phyloP scores from a whole-genome alignment of 2,113 vertebrate genomes.

The Maylandia zebra region DNA sequence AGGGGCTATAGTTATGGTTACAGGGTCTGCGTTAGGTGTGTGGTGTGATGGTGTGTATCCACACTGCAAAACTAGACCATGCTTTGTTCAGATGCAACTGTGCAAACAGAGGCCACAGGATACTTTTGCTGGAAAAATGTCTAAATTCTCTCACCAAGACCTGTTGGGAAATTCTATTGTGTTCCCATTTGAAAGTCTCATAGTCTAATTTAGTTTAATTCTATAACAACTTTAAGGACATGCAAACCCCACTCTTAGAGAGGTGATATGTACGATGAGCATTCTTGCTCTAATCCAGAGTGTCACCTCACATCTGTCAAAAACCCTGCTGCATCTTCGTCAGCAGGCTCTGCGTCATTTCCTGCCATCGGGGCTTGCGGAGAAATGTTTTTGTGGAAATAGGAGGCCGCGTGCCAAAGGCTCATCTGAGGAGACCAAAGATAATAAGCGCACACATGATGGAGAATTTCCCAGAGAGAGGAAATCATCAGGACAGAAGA shows the following conservation, averaged over 20 bases:
- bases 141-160: background rate
- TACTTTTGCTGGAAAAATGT: background rate
- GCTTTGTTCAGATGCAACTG: background rate
- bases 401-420: slow-evolving; percentile 36
- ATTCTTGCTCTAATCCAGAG: background rate
- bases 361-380: background rate
- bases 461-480: slow-evolving; percentile 28
- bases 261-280: background rate
- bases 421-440: slow-evolving; percentile 44
- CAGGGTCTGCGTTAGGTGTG: background rate
- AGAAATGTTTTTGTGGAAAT: slow-evolving; percentile 60
- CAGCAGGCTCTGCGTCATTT: slow-evolving; percentile 52
- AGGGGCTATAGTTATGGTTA: background rate
- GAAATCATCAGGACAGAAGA: slow-evolving; percentile 45
- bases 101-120: background rate
- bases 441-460: slow-evolving; percentile 28
- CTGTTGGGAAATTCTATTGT: background rate
- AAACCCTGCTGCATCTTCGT: slow-evolving; percentile 1
- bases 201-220: background rate
- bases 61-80: background rate
- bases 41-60: background rate
- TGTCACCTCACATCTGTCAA: background rate
- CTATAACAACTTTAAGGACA: background rate
- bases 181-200: background rate
- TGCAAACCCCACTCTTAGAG: background rate